These are phyloP conservation scores for Charina bottae DNA, from an alignment of 2,113 vertebrate genomes.

Conservation along the genomic window DNA sequence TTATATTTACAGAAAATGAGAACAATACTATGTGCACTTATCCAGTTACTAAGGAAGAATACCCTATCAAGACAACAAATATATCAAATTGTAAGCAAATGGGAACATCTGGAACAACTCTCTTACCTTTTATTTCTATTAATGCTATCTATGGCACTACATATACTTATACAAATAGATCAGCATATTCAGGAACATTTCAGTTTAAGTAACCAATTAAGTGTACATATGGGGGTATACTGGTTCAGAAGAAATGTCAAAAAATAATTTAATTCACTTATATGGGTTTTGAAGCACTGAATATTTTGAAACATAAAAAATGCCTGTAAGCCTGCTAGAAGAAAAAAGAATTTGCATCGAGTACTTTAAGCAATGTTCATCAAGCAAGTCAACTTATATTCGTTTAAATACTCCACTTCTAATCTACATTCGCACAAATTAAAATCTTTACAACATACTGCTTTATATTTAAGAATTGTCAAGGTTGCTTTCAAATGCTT, in stretches of 20 bases:
- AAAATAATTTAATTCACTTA: not conserved
- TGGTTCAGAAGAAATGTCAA: not conserved
- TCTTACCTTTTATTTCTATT: constrained; percentile 27
- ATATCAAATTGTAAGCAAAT: constrained; percentile 53
- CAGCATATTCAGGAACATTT: constrained; percentile 63
- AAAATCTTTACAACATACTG: not conserved
- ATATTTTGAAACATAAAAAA: not conserved
- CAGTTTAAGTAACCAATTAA: not conserved
- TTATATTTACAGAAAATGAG: constrained; percentile 71
- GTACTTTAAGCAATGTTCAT: not conserved
- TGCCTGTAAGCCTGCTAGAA: not conserved
- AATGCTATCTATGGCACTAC: constrained; percentile 35
- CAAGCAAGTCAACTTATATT: not conserved
- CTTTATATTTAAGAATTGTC: not conserved
- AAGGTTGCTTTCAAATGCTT: not conserved
- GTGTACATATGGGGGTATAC: not conserved
- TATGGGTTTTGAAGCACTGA: not conserved
- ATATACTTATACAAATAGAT: constrained; percentile 51
- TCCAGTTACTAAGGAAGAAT: constrained; percentile 38
- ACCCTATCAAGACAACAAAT: constrained; percentile 64
- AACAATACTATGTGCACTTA: constrained; percentile 61
- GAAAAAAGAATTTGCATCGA: not conserved
- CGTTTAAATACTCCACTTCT: not conserved
- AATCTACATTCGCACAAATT: not conserved
- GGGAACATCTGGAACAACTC: constrained; percentile 2